These are phyloP conservation scores for Pygoscelis adeliae DNA, from an alignment of 2,113 vertebrate species.

Conservation along the genomic window DNA sequence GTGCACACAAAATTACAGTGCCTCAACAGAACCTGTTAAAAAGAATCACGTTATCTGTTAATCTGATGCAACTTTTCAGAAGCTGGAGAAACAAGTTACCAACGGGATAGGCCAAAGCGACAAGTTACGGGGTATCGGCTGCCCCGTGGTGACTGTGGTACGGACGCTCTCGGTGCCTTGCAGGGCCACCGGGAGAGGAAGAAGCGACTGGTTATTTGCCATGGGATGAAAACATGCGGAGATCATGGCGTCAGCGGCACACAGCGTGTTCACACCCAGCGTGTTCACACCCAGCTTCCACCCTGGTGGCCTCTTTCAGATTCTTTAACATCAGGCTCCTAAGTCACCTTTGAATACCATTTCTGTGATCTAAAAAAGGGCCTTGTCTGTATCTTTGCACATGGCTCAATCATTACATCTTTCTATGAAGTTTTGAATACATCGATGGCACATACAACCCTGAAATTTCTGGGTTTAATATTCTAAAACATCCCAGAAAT, in stretches of 20 bases:
- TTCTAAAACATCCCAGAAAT: not conserved
- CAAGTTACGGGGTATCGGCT: not conserved
- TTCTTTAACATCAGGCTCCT: not conserved
- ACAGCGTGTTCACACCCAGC: rapidly evolving
- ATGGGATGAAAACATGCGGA: rapidly evolving
- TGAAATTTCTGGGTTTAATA: not conserved
- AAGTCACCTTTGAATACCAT: rapidly evolving
- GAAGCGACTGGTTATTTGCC: not conserved
- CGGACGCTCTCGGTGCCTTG: not conserved
- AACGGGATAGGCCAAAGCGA: not conserved
- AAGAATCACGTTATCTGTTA: not conserved
- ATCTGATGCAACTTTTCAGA: not conserved
- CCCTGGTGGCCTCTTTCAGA: not conserved
- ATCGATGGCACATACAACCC: not conserved
- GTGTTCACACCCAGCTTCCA: not conserved
- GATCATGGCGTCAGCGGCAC: rapidly evolving
- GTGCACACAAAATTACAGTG: not conserved
- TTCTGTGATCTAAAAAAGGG: not conserved
- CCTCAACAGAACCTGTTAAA: not conserved
- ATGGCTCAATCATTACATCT: rapidly evolving
- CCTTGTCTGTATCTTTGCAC: not conserved
- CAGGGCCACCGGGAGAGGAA: not conserved
- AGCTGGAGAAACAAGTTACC: not conserved
- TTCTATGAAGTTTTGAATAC: not conserved
- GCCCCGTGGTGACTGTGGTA: rapidly evolving